A percentile compares a stretch with the other conserved stretches of the same genome.
These are phyloP conservation scores for Meandrusa payeni DNA, from an alignment of 2,888 invertebrate species.

Conservation along the genomic window DNA sequence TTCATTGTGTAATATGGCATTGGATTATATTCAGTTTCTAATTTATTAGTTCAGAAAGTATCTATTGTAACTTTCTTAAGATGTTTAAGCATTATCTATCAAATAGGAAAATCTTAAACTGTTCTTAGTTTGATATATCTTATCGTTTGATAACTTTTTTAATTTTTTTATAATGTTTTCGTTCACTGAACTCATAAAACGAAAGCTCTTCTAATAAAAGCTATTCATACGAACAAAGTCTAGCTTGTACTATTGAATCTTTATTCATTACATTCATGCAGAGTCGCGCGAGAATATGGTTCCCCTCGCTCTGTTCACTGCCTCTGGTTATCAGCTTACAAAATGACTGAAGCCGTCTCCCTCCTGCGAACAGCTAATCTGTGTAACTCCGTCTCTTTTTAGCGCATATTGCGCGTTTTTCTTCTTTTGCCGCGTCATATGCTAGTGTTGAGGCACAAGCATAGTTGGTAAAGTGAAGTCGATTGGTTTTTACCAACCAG, in stretches of 20 bases:
- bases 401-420: constrained; percentile 77
- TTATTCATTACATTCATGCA: constrained; percentile 78
- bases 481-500: constrained; percentile 43
- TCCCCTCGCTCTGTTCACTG: constrained; percentile 75
- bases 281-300: constrained; percentile 77
- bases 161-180: constrained; percentile 8
- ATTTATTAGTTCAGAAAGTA: neutral
- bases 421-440: constrained; percentile 79
- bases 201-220: constrained; percentile 51
- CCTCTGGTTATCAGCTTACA: constrained; percentile 79
- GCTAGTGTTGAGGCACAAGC: constrained; percentile 63
- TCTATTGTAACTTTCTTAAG: constrained; percentile 43
- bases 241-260: constrained; percentile 68
- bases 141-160: constrained; percentile 9
- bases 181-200: constrained; percentile 25
- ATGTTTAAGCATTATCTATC: constrained; percentile 24
- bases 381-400: constrained; percentile 62
- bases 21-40: constrained; percentile 28
- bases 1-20: constrained; percentile 43
- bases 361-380: constrained; percentile 57
- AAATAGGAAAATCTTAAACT: constrained; percentile 28
- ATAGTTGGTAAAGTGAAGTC: constrained; percentile 53
- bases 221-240: constrained; percentile 56
- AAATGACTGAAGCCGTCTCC: constrained; percentile 70
- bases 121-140: constrained; percentile 7